Evolutionary conservation across 2,797 vertebrate species (phyloP).

Genomic region (Pagetopsis macropterus): DNA sequence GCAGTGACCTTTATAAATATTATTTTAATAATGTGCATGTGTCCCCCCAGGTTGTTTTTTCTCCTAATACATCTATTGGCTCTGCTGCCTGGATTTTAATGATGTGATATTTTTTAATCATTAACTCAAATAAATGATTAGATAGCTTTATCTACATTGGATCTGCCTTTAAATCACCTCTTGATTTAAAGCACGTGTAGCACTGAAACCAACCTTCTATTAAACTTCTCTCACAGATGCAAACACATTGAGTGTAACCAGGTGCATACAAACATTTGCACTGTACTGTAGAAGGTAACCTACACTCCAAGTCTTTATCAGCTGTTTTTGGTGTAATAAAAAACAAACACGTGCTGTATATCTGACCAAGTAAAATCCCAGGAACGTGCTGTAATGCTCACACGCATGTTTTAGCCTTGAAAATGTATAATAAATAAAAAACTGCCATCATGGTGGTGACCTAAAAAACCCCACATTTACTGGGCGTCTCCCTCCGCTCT

Average conservation of each 20-base stretch:
- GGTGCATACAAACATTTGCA: background rate
- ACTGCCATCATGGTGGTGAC: constrained; percentile 48
- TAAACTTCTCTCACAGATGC: constrained; percentile 1
- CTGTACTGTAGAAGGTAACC: background rate
- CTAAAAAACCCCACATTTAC: constrained; percentile 51
- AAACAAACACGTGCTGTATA: background rate
- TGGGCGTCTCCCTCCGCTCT: constrained; percentile 14
- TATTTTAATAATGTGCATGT: background rate
- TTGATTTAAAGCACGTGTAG: constrained; percentile 1
- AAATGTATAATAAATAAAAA: constrained; percentile 50
- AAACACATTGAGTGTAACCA: background rate
- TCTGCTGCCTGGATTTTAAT: constrained; percentile 9
- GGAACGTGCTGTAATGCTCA: constrained; percentile 5
- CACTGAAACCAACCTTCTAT: background rate
- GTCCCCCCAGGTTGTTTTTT: background rate
- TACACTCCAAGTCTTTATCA: background rate
- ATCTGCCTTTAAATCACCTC: background rate
- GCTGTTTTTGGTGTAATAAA: background rate
- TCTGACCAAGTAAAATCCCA: background rate
- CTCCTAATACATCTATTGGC: background rate
- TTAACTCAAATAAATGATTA: constrained; percentile 6
- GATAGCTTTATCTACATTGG: constrained; percentile 21
- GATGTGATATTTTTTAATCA: background rate
- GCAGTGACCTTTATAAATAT: constrained; percentile 2
- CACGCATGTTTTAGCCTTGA: constrained; percentile 19